phyloP scores from a whole-genome alignment of 2,888 invertebrate genomes.

The Diploptera punctata region DNA sequence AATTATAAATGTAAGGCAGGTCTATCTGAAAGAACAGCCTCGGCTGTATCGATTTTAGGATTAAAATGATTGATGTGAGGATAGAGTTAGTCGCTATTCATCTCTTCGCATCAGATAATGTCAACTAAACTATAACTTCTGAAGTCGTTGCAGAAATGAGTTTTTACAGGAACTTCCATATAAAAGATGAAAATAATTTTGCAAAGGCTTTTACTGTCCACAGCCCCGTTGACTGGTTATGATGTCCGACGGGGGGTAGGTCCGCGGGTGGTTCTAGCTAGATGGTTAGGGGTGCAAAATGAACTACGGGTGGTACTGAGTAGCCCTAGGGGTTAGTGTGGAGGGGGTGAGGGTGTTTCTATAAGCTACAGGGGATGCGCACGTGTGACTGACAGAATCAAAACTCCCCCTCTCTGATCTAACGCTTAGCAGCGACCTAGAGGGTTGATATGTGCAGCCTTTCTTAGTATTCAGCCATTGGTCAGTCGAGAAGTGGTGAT shows the following conservation, averaged over 20 bases:
- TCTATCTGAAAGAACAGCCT: too few relatives aligned
- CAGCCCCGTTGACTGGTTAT: conserved; percentile 11
- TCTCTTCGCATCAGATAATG: too few relatives aligned
- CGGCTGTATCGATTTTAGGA: too few relatives aligned
- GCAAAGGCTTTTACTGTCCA: background rate
- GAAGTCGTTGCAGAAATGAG: too few relatives aligned
- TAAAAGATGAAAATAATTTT: background rate
- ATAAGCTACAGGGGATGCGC: conserved; percentile 21
- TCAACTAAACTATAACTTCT: too few relatives aligned
- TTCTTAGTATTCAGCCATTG: conserved; percentile 8
- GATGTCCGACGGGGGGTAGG: conserved; percentile 13
- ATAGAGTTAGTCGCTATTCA: too few relatives aligned
- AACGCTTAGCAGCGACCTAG: background rate
- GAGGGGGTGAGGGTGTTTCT: conserved; percentile 14
- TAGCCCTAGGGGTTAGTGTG: conserved; percentile 8
- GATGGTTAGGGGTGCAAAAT: background rate
- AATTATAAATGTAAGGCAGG: too few relatives aligned
- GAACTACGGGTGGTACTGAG: background rate
- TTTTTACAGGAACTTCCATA: background rate
- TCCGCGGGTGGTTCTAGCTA: background rate
- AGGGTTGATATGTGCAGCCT: conserved; percentile 10
- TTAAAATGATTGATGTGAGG: too few relatives aligned
- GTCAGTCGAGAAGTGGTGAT: background rate
- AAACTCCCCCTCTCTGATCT: background rate
- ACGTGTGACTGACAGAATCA: conserved; percentile 21